Base-by-base conservation (phyloP, 2,888 invertebrate species). In the Amblyjoppa fuscipennis region DNA sequence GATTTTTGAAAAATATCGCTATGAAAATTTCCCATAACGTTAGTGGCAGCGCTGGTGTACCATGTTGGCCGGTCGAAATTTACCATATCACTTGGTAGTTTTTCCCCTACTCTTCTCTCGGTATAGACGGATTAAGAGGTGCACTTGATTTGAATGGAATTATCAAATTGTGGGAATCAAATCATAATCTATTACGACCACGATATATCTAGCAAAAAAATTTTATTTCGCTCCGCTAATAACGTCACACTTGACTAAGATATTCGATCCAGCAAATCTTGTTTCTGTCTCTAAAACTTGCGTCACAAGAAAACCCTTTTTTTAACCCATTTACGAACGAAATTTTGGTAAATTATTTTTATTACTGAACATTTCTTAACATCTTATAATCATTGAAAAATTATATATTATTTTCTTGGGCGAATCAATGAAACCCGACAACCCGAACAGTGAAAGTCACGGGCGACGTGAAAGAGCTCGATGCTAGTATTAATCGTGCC, bases 401-500 rank as follows among this genome's bases (percentile, higher is more conserved):
- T 4, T 0, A 4, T 16, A 4, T 49, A 4, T 49, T 49, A 1
- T 16, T 49, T 49, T 16, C 45, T 13, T 4, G 13, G 45, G 3
- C 45, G 4, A 49, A 49, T 49, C 13, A 49, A 49, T 49, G 45
- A 49, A 49, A 16, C 1, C 13, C 45, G 45, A 16, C 45, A 4
- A 16, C 13, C 45, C 1, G 45, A 49, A 73, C 20, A 59, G 13
- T 71, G 56, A 31, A 64, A 45, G 45, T 69, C 25, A 51, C 13
- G 61, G 25, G 71, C 66, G 75, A 66, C 20, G 59, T 41, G 16
- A 69, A 75, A 75, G 74, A 81, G 64, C 69, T 75, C 81, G 69
- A 81, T 81, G 81, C 81, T 51, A 69, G 81, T 75, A 81, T 81
- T 81, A 49, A 49, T 49, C 5, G 16, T 49, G 16, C 45, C 16